Evolutionary conservation across 1,140 invertebrate genomes (phyloP).

Genomic region (Scaptomyza montana): DNA sequence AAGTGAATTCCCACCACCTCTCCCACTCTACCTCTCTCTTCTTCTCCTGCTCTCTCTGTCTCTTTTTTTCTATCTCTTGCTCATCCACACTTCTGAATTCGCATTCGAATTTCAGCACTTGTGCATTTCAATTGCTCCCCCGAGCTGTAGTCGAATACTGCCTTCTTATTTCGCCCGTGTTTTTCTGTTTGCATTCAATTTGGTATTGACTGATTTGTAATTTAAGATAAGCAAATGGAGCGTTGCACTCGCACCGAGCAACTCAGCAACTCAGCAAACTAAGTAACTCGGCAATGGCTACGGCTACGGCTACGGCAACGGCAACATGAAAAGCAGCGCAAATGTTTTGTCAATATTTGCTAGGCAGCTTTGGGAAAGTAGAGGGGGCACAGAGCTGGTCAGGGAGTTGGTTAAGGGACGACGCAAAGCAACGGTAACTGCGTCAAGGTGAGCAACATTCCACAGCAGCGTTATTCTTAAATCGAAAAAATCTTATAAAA

Average conservation of each 20-base stretch:
- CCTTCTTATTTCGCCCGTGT: constrained; percentile 12
- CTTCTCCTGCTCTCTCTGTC: background rate
- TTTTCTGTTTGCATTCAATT: constrained; percentile 73
- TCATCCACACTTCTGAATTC: constrained; percentile 13
- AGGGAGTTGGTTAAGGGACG: constrained; percentile 1
- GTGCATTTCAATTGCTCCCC: constrained; percentile 53
- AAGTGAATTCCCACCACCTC: constrained; percentile 15
- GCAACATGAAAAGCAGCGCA: constrained; percentile 33
- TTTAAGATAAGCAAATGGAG: constrained; percentile 79
- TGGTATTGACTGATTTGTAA: constrained; percentile 80
- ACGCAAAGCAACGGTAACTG: background rate
- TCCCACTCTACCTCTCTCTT: background rate
- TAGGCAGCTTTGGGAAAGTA: constrained; percentile 9
- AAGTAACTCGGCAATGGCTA: constrained; percentile 19
- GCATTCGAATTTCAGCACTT: constrained; percentile 38
- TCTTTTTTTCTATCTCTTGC: background rate
- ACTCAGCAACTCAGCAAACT: constrained; percentile 1
- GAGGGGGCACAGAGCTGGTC: background rate
- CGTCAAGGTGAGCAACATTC: constrained; percentile 32
- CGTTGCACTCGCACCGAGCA: constrained; percentile 31
- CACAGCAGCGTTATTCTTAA: background rate
- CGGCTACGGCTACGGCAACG: constrained; percentile 23
- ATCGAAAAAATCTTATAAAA: background rate
- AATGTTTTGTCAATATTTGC: constrained; percentile 81
- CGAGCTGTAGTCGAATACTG: constrained; percentile 7